Evolutionary conservation across 1,140 invertebrate genomes (phyloP).

Genomic region (Plectrocnemia conspersa): DNA sequence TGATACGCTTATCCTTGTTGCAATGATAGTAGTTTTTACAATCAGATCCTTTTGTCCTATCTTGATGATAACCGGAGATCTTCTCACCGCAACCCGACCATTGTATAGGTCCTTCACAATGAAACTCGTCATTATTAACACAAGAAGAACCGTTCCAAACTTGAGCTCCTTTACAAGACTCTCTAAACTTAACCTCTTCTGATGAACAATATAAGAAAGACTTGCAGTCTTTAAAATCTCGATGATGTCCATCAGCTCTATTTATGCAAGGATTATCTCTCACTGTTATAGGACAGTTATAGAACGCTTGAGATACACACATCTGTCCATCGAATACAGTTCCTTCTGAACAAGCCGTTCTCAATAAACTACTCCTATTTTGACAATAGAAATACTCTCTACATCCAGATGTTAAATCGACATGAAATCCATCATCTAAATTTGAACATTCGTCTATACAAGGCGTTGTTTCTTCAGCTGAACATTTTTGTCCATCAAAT

Average conservation of each 20-base stretch:
- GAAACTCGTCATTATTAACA: constrained; percentile 38
- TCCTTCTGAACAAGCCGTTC: constrained; percentile 49
- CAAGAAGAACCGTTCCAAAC: constrained; percentile 46
- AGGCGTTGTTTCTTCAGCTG: constrained; percentile 18
- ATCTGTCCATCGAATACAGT: constrained; percentile 45
- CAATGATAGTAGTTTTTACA: constrained; percentile 53
- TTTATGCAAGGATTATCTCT: constrained; percentile 46
- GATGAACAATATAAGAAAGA: constrained; percentile 44
- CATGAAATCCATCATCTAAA: constrained; percentile 53
- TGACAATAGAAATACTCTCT: constrained; percentile 57
- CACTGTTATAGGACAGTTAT: constrained; percentile 41
- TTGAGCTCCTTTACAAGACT: constrained; percentile 39
- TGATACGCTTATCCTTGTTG: constrained; percentile 42
- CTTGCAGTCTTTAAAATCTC: constrained; percentile 45
- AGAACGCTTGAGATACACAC: constrained; percentile 42
- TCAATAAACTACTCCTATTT: constrained; percentile 42
- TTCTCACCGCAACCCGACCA: constrained; percentile 46
- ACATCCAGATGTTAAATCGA: constrained; percentile 53
- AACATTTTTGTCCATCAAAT: constrained; percentile 29
- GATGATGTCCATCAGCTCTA: constrained; percentile 41
- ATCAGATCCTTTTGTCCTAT: constrained; percentile 42
- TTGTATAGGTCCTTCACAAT: constrained; percentile 44
- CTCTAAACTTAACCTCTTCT: constrained; percentile 42
- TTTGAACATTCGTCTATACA: constrained; percentile 47
- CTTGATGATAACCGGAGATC: constrained; percentile 49